A percentile compares a stretch with the other conserved stretches of the same genome.
These are phyloP conservation scores for Clavelina lepadiformis DNA, from an alignment of 23 tunicate genomes.

Conservation along the genomic window DNA sequence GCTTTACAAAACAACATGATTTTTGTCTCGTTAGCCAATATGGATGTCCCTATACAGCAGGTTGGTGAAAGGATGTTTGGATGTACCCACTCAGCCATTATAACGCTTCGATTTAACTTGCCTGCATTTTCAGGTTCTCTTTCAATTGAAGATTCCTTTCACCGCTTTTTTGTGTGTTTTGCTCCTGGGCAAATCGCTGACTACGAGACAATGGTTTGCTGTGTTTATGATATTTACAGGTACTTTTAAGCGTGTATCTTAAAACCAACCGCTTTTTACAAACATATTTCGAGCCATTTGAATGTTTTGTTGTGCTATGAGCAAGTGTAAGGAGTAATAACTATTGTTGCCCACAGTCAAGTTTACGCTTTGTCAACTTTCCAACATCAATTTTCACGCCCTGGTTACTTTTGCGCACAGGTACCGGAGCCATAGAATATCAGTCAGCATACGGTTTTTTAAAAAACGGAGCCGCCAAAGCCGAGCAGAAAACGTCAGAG, in stretches of 20 bases:
- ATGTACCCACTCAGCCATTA: not conserved
- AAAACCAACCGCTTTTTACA: too few species aligned
- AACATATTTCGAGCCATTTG: too few species aligned
- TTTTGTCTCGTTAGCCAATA: constrained; percentile 34
- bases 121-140: constrained; percentile 38
- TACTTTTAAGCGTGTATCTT: too few species aligned
- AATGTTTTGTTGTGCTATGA: too few species aligned
- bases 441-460: constrained; percentile 3
- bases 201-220: constrained; percentile 44
- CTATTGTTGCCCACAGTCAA: too few species aligned
- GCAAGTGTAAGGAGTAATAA: too few species aligned
- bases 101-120: too few species aligned
- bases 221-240: constrained; percentile 49
- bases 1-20: constrained; percentile 58
- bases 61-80: constrained; percentile 2
- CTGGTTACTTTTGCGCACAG: too few species aligned
- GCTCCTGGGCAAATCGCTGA: constrained; percentile 20
- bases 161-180: constrained; percentile 50
- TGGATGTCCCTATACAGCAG: constrained; percentile 59
- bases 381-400: not conserved
- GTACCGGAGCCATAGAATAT: constrained; percentile 32
- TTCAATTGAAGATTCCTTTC: constrained; percentile 51
- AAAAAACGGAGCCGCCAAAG: not conserved
- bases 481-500: not conserved
- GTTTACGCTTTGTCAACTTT: too few species aligned